phyloP scores from a whole-genome alignment of 2,113 vertebrate genomes.

The Nerophis lumbriciformis region DNA sequence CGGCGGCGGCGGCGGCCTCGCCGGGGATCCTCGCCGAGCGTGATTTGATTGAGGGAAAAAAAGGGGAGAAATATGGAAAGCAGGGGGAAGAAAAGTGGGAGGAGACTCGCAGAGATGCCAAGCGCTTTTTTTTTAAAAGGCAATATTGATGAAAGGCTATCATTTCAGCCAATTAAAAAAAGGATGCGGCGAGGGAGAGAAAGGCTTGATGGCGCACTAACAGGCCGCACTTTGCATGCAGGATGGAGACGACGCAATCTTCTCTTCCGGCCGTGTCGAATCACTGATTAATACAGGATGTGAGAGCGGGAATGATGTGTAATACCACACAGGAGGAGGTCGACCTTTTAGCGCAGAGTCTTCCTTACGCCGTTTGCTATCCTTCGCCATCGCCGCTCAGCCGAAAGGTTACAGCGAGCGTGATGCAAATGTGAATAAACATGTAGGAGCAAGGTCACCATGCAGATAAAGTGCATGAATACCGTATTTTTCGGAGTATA shows the following conservation, averaged over 20 bases:
- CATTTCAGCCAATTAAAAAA: constrained; percentile 93
- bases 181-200: constrained; percentile 74
- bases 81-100: neutral
- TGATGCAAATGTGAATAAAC: constrained; percentile 20
- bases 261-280: constrained; percentile 38
- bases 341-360: constrained; percentile 37
- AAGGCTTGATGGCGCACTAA: constrained; percentile 89
- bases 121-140: constrained; percentile 75
- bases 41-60: constrained; percentile 96
- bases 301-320: constrained; percentile 32
- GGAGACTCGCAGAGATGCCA: constrained; percentile 50
- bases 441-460: constrained; percentile 5
- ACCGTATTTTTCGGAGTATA: no score
- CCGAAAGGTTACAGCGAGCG: constrained; percentile 45
- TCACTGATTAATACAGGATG: constrained; percentile 52
- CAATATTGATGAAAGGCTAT: constrained; percentile 93
- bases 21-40: constrained; percentile 83
- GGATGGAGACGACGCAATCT: constrained; percentile 10
- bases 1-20: constrained; percentile 72
- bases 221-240: constrained; percentile 40
- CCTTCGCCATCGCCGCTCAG: constrained; percentile 28
- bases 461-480: constrained; percentile 13
- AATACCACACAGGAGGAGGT: constrained; percentile 29
- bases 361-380: constrained; percentile 31
- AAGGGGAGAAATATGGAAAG: constrained; percentile 65